Evolutionary conservation across 2,888 invertebrate genomes (phyloP), one percentile per base, ranked within the genome.

Genomic region (Siphlonurus alternatus): DNA sequence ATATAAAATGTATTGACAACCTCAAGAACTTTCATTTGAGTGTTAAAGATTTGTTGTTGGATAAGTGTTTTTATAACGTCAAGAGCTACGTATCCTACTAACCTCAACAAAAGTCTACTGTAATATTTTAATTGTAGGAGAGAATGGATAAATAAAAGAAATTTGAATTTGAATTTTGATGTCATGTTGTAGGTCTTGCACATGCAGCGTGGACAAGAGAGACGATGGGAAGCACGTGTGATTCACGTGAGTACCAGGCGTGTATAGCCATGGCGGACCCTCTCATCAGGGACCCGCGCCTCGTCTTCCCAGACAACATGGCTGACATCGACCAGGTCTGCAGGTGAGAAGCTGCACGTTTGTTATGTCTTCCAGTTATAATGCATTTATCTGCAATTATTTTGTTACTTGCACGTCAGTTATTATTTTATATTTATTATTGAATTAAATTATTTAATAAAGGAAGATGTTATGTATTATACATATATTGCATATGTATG

Each of bases 301-400:
- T 82, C 60, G 81, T 83, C 65, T 83, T 83, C 70, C 84, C 84
- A 2, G 82, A 83, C 69, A 83, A 81, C 67, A 75, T 79, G 70
- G 74, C 76, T 56, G 83, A 83, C 72, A 81, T 84, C 38, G 80
- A 82, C 67, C 72, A 76, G 66, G 83, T 83, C 61, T 84, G 84
- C 76, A 76, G 77, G 79, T 79, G 71, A 65, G 70, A 67, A 62
- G 20, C 64, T 61, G 53, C 20, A 63, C 54, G 24, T 25, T 5
- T 25, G 25, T 51, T 56, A 23, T 65, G 23, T 38, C 23, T 20
- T 1, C 51, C 25, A 20, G 64, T 18, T 15, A 23, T 10, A n/a
- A 22, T 54, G 2, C 20, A 65, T 25, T 59, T 56, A 51, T 54
- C 63, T 59, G 25, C 25, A 59, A 19, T 25, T 38, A 64, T 20